Base-by-base conservation (phyloP, 1,140 invertebrate genomes). In the Diabrotica undecimpunctata region DNA sequence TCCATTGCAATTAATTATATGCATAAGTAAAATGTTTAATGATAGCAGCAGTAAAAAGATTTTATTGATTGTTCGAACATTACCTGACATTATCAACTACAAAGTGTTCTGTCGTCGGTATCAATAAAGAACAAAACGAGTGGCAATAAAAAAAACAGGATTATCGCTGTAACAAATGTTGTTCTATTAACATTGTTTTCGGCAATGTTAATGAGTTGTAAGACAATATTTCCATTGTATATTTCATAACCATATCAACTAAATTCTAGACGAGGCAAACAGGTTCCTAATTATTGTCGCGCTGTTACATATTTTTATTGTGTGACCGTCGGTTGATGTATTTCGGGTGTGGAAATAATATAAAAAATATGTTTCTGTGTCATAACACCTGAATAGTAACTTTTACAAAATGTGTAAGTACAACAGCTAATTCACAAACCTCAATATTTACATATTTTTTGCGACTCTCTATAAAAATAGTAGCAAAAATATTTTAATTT, bases 231-330 rank as follows among this genome's bases (percentile, higher is more conserved):
- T 46, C 41, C 41, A 10, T 46, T 8, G 41, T 10, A n/a, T 46
- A 46, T 46, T 46, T 46, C 41, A 46, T 46, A 46, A 46, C 13
- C 25, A 9, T 55, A 14, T 25, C 35, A 55, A 14, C 13, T 10
- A 55, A 55, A 55, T 55, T 14, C 10, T 35, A 36, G 13, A 55
- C 54, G 54, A 55, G 54, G 54, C 25, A 14, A 55, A 55, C 54
- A 11, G 54, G 54, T 55, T 55, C 54, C 35, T 55, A 55, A 55
- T 55, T 55, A 14, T 14, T 55, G 10, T 55, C 25, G 25, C 13
- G 54, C 54, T 55, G 10, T 55, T 55, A 55, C 13, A 55, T 36
- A 46, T 55, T 55, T 55, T 55, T 25, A 36, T 55, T 36, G 54
- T 25, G 35, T 36, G 13, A 55, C 54, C 13, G 35, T 35, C 10